phyloP scores from a whole-genome alignment of 2,113 vertebrate species.

The Dryoscopus gambensis region DNA sequence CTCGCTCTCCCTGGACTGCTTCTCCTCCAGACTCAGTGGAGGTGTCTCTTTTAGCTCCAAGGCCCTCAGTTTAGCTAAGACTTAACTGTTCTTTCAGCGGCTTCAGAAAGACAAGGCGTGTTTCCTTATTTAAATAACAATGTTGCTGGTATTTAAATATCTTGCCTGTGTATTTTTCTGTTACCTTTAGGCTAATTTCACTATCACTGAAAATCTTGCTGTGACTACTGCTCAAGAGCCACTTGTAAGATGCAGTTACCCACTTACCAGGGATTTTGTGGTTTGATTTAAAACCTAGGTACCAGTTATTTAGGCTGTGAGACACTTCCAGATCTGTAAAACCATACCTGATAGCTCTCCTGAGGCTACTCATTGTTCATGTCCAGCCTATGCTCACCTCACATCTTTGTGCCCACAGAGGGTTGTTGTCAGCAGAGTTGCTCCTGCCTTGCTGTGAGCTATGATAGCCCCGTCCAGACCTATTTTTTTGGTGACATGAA shows the following conservation, averaged over 20 bases:
- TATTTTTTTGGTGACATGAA: not conserved
- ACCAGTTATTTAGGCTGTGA: not conserved
- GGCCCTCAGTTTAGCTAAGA: not conserved
- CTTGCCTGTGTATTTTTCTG: not conserved
- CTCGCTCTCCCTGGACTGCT: not conserved
- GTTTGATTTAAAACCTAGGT: not conserved
- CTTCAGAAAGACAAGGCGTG: rapidly evolving
- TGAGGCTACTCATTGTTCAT: not conserved
- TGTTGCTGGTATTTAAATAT: not conserved
- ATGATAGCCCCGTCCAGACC: not conserved
- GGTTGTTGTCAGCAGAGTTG: not conserved
- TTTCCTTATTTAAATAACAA: not conserved
- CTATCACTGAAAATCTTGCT: not conserved
- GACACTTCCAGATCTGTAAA: not conserved
- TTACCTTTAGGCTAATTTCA: not conserved
- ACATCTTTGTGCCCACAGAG: not conserved
- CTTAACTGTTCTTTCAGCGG: not conserved
- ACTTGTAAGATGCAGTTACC: not conserved
- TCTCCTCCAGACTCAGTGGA: not conserved
- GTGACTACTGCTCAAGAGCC: not conserved
- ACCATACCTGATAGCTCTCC: not conserved
- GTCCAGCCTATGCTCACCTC: not conserved
- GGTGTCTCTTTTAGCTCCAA: not conserved
- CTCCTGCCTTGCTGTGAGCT: not conserved
- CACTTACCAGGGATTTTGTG: not conserved